These are phyloP conservation scores for Limnephilus lunatus DNA, from an alignment of 2,888 invertebrate species.

Conservation along the genomic window DNA sequence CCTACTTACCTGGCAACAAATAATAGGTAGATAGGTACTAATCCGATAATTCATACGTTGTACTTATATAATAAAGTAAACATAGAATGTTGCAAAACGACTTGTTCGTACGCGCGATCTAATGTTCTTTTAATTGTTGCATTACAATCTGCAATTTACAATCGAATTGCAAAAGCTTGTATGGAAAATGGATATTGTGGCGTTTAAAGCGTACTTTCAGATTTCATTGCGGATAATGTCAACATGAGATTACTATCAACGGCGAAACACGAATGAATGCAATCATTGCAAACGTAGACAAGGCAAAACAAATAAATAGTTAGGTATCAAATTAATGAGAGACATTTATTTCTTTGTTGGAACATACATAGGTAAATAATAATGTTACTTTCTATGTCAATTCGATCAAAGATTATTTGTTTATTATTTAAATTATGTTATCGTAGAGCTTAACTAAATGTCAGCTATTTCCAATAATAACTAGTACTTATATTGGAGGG, in stretches of 20 bases:
- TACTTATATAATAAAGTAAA: not conserved
- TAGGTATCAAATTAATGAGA: not conserved
- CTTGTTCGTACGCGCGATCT: not conserved
- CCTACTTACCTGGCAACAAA: not conserved
- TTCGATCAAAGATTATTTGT: too few species aligned
- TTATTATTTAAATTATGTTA: too few species aligned
- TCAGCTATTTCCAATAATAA: too few species aligned
- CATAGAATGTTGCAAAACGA: conserved; percentile 2
- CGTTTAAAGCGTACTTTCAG: not conserved
- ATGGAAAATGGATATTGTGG: conserved; percentile 10
- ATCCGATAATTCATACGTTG: not conserved
- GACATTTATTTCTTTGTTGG: not conserved
- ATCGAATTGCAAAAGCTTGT: conserved; percentile 24
- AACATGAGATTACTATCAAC: conserved; percentile 4
- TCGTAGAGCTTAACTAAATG: too few species aligned
- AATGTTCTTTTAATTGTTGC: conserved; percentile 23
- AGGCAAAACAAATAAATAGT: not conserved
- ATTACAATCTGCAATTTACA: conserved; percentile 3
- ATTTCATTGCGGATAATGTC: conserved; percentile 8
- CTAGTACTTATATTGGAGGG: too few species aligned
- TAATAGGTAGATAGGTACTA: not conserved
- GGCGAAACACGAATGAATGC: not conserved
- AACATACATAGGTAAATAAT: too few species aligned
- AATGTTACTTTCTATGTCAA: too few species aligned
- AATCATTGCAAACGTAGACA: not conserved